Evolutionary conservation across 2,797 vertebrate genomes (phyloP).

Genomic region (Rhyacichthys aspro): DNA sequence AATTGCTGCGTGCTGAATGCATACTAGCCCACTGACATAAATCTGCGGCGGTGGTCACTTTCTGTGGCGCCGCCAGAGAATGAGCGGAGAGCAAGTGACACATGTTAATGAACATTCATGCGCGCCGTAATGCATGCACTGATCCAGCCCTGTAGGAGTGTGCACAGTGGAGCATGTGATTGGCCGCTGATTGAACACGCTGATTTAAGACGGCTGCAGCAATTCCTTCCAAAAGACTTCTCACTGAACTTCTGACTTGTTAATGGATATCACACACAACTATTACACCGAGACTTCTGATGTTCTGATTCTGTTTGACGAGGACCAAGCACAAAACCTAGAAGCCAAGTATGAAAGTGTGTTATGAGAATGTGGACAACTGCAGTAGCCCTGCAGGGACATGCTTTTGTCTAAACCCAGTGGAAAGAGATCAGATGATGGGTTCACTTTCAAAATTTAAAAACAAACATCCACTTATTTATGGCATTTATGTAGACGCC

Average conservation of each 20-base stretch:
- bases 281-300: neutral
- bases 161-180: conserved; percentile 33
- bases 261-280: neutral
- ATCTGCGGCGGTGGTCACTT: conserved; percentile 64
- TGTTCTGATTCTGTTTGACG: too few species aligned
- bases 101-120: conserved; percentile 68
- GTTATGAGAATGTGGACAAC: too few species aligned
- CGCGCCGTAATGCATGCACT: conserved; percentile 38
- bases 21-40: conserved; percentile 57
- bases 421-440: too few species aligned
- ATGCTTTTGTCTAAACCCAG: too few species aligned
- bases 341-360: too few species aligned
- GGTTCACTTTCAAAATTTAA: too few species aligned
- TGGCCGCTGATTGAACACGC: conserved; percentile 7
- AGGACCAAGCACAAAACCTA: too few species aligned
- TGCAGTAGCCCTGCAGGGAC: too few species aligned
- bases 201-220: conserved; percentile 22
- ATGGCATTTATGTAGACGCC: too few species aligned
- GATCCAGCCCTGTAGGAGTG: conserved; percentile 31
- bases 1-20: conserved; percentile 59
- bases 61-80: conserved; percentile 52
- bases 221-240: neutral
- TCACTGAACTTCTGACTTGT: neutral
- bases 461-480: too few species aligned
- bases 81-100: conserved; percentile 55